Evolutionary conservation across 23 tunicate genomes (phyloP), one percentile per base, ranked within the genome.

Genomic region (Botrylloides violaceus): DNA sequence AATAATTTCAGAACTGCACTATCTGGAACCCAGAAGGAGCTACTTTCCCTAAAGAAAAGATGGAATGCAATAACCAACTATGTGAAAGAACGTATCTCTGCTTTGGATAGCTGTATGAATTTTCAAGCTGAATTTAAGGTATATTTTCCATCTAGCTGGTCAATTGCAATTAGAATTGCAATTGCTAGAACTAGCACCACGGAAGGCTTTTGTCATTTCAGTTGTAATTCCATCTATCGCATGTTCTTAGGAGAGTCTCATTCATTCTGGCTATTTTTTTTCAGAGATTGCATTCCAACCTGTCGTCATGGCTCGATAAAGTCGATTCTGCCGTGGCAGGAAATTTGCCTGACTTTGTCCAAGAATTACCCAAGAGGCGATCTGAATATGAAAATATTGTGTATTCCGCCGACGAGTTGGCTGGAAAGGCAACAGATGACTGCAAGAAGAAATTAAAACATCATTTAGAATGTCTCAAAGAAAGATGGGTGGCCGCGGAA

Each of bases 21-120:
- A n/a, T n/a, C n/a, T n/a, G n/a, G 53, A 15, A 9, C 53, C 53
- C 12, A 15, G 12, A 43, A 68, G 26, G 74, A 68, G 27, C 74
- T 68, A 0, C 57, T 19, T 43, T 68, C 74, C 26, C 49, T 68
- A 6, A 36, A 43, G 7, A 39, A 68, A 26, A 18, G 74, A 68
- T 68, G 74, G 74, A 43, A 68, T 25, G 74, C 58, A 4, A 68
- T 68, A 19, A 68, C 74, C 5, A 43, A 68, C 4, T 68, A 68
- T 43, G 74, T 68, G 12, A 56, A 68, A 43, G 74, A 68, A 32
- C 36, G 74, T 9, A 39, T 68, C 28, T 28, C 26, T 23, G 36
- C 74, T 18, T 56, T 68, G 24, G 74, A 68, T 18, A 7, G 22
- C 0, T 63, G 70, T 63, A 68, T 68, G 74, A 19, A 43, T 6